A percentile compares a stretch with the other conserved stretches of the same genome.
phyloP scores from a whole-genome alignment of 2,888 invertebrate species.

The Noctua fimbriata region DNA sequence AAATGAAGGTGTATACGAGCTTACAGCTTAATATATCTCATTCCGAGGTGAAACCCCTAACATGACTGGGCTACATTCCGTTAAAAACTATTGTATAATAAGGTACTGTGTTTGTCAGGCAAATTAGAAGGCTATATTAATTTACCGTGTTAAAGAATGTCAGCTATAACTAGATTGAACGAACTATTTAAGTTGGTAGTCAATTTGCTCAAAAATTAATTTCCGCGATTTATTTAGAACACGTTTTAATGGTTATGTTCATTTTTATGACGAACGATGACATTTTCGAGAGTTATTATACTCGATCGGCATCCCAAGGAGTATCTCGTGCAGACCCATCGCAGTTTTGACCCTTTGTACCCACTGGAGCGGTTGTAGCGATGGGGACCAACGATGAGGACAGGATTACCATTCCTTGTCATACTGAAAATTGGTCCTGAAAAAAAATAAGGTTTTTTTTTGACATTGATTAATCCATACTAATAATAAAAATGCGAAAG shows the following conservation, averaged over 20 bases:
- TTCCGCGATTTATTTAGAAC: background rate
- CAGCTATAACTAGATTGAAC: background rate
- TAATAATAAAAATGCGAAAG: background rate
- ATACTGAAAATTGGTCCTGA: conserved; percentile 48
- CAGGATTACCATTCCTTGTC: conserved; percentile 57
- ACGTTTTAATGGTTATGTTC: background rate
- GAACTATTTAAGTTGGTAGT: background rate
- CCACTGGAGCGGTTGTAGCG: conserved; percentile 51
- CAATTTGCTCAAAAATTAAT: background rate
- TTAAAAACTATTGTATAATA: no score
- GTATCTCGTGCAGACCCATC: conserved; percentile 54
- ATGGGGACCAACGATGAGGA: conserved; percentile 46
- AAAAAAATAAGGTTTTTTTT: conserved; percentile 12
- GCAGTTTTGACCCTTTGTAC: conserved; percentile 21
- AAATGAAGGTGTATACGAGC: no score
- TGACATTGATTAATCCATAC: background rate
- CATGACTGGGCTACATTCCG: no score
- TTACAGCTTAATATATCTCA: no score
- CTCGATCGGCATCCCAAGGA: conserved; percentile 7
- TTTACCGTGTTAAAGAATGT: no score
- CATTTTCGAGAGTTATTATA: background rate
- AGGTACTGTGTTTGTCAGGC: no score
- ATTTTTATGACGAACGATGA: background rate
- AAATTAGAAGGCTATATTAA: no score
- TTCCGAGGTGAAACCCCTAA: no score